These are phyloP conservation scores for Drosophila nigrodunni DNA, from an alignment of 1,140 invertebrate species.

Conservation along the genomic window DNA sequence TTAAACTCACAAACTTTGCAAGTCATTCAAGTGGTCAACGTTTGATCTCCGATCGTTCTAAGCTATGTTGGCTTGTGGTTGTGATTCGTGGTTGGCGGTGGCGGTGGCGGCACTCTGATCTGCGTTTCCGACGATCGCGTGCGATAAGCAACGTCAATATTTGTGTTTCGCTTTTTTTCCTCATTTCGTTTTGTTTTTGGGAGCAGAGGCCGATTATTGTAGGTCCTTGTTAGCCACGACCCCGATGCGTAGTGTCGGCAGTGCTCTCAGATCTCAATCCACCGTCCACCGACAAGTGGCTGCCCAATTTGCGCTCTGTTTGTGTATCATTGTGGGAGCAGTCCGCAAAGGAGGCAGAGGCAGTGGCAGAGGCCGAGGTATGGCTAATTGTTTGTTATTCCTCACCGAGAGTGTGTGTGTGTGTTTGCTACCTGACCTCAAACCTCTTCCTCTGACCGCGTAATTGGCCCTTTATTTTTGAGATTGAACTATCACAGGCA, in stretches of 20 bases:
- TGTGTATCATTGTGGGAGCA: slow-evolving; percentile 65
- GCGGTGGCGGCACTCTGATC: slow-evolving; percentile 46
- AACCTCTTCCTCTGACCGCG: slow-evolving; percentile 23
- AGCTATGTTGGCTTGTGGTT: not conserved
- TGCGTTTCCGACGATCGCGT: slow-evolving; percentile 66
- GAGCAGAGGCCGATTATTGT: slow-evolving; percentile 56
- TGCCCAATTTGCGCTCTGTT: slow-evolving; percentile 73
- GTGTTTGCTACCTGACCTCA: slow-evolving; percentile 54
- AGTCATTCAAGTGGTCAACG: slow-evolving; percentile 69
- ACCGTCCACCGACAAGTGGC: slow-evolving; percentile 64
- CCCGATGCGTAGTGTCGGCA: slow-evolving; percentile 5
- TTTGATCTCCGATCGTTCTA: not conserved
- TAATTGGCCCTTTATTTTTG: slow-evolving; percentile 44
- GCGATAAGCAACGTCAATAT: slow-evolving; percentile 83
- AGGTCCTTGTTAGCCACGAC: slow-evolving; percentile 51
- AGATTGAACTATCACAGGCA: slow-evolving; percentile 44
- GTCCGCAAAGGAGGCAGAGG: slow-evolving; percentile 22
- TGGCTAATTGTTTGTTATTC: slow-evolving; percentile 74
- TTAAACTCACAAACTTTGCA: slow-evolving; percentile 55
- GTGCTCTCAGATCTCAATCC: slow-evolving; percentile 27
- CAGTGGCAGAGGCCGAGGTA: slow-evolving; percentile 26
- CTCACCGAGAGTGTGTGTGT: slow-evolving; percentile 3
- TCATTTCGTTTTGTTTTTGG: slow-evolving; percentile 10
- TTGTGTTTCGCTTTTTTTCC: slow-evolving; percentile 62
- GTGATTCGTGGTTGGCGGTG: slow-evolving; percentile 19